These are phyloP conservation scores for Stratiomys singularior DNA, from an alignment of 2,888 invertebrate species.

Conservation along the genomic window DNA sequence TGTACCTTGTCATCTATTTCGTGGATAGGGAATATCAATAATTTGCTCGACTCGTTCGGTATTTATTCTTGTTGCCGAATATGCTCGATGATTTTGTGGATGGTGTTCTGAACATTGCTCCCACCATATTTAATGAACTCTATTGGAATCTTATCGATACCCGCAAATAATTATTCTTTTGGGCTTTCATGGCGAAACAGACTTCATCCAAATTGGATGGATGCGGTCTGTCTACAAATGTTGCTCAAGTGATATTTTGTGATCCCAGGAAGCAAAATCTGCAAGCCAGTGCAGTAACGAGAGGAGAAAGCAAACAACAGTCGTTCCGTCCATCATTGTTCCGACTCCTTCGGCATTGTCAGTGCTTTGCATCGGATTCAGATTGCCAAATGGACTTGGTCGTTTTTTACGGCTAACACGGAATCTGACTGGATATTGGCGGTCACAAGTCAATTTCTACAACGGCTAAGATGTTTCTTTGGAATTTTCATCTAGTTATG, in stretches of 20 bases:
- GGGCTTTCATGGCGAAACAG: no score
- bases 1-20: no score
- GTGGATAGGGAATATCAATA: no score
- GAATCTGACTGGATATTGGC: not conserved
- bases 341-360: not conserved
- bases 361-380: not conserved
- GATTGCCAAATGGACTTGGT: slow-evolving; percentile 1
- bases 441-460: not conserved
- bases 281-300: not conserved
- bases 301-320: not conserved
- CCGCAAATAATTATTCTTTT: no score
- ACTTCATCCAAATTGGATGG: no score
- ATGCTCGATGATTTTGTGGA: no score
- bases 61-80: no score
- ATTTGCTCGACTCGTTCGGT: no score
- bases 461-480: not conserved
- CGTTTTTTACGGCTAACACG: not conserved
- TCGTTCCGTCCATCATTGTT: not conserved
- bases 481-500: not conserved
- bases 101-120: no score
- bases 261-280: not conserved
- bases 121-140: no score
- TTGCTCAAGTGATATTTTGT: not conserved
- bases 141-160: no score
- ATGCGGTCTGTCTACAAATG: no score